phyloP scores from a whole-genome alignment of 2,113 vertebrate species.

The Oxyruncus cristatus region DNA sequence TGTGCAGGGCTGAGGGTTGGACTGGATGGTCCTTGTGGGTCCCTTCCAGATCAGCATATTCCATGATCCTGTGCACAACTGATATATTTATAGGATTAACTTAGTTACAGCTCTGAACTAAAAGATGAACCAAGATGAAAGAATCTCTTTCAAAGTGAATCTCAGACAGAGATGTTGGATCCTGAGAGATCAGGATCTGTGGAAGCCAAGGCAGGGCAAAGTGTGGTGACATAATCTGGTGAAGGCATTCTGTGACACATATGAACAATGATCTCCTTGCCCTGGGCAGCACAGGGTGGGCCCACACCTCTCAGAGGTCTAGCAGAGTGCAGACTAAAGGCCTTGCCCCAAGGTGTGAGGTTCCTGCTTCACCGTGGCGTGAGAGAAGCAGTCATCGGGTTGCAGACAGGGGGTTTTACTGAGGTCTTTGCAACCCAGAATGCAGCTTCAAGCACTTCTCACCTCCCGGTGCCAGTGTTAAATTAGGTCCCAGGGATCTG shows the following conservation, averaged over 20 bases:
- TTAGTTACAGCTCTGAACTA: background rate
- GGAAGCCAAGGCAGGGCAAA: background rate
- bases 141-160: background rate
- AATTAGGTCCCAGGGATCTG: background rate
- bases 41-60: background rate
- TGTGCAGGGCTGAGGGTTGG: background rate
- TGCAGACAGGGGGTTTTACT: background rate
- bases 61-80: background rate
- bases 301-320: background rate
- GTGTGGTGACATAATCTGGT: background rate
- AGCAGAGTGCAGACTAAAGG: background rate
- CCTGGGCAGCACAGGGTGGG: background rate
- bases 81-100: background rate
- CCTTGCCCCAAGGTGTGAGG: background rate
- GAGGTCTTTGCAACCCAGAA: background rate
- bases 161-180: background rate
- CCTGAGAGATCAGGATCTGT: background rate
- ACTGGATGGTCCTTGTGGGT: background rate
- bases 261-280: background rate
- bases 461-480: background rate
- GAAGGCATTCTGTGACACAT: background rate
- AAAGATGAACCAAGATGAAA: background rate
- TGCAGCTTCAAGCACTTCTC: background rate
- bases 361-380: background rate
- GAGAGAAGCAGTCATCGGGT: background rate